Conservation (phyloP, 2,888 invertebrate genomes). For the Calameuta pallipes region DNA sequence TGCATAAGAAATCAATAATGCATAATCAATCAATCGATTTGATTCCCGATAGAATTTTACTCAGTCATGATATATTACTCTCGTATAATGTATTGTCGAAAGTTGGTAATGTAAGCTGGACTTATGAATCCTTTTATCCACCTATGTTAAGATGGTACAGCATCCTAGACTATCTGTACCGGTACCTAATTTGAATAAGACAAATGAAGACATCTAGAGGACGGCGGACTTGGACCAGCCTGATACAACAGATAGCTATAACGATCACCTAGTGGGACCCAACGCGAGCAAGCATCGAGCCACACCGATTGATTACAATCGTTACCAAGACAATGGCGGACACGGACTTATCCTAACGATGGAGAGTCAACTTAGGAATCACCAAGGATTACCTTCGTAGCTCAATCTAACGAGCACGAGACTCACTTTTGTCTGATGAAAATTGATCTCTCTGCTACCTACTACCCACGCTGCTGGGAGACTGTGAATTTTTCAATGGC, state of each 20-base stretch:
- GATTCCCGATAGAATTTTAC: not conserved
- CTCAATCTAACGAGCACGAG: slow-evolving; percentile 25
- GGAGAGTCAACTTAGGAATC: slow-evolving; percentile 36
- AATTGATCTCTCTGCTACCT: slow-evolving; percentile 37
- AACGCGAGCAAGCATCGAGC: slow-evolving; percentile 18
- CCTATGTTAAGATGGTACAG: not conserved
- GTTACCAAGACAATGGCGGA: slow-evolving; percentile 55
- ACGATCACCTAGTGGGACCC: slow-evolving; percentile 12
- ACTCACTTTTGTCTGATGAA: slow-evolving; percentile 43
- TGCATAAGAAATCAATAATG: not conserved
- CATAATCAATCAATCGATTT: not conserved
- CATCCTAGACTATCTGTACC: not conserved
- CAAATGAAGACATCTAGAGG: slow-evolving; percentile 53
- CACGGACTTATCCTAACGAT: slow-evolving; percentile 49
- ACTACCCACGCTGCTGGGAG: slow-evolving; percentile 30
- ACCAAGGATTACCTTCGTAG: slow-evolving; percentile 40
- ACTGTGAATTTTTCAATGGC: slow-evolving; percentile 27
- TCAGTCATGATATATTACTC: not conserved
- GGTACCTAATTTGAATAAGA: slow-evolving; percentile 53
- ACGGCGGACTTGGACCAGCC: slow-evolving; percentile 33
- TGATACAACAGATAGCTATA: slow-evolving; percentile 33
- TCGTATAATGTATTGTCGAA: not conserved
- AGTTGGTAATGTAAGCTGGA: not conserved
- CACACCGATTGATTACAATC: slow-evolving; percentile 38
- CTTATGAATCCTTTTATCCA: not conserved